Conservation (phyloP, 2,888 invertebrate species). For the Catotricha subobsoleta region DNA sequence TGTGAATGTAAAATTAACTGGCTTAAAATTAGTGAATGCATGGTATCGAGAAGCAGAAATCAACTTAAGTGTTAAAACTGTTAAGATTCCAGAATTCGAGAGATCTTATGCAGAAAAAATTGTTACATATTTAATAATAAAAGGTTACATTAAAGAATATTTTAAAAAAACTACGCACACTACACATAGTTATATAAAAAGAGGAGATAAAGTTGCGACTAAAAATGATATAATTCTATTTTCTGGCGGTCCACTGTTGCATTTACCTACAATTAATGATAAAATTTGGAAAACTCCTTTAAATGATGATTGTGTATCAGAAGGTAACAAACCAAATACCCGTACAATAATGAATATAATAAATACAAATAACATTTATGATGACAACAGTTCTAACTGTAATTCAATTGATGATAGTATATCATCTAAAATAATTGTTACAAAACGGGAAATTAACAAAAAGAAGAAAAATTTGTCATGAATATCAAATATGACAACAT, state of each 20-base stretch:
- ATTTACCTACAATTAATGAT: too few relatives aligned
- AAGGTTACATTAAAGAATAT: slow-evolving; percentile 61
- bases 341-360: too few relatives aligned
- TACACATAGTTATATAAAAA: slow-evolving; percentile 65
- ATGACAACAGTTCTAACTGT: too few relatives aligned
- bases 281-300: too few relatives aligned
- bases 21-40: slow-evolving; percentile 60
- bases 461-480: too few relatives aligned
- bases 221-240: not conserved
- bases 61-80: slow-evolving; percentile 36
- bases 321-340: too few relatives aligned
- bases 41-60: slow-evolving; percentile 52
- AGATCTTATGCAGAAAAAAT: slow-evolving; percentile 49
- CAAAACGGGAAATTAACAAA: too few relatives aligned
- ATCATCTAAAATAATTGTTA: too few relatives aligned
- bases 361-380: too few relatives aligned
- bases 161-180: slow-evolving; percentile 80
- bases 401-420: too few relatives aligned
- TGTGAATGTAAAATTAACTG: slow-evolving; percentile 46
- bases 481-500: too few relatives aligned
- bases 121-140: slow-evolving; percentile 47
- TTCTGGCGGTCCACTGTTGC: not conserved
- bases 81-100: slow-evolving; percentile 38
- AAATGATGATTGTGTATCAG: too few relatives aligned
- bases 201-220: slow-evolving; percentile 27